These are phyloP conservation scores for Gambelia wislizenii DNA, from an alignment of 2,797 vertebrate genomes.

Conservation along the genomic window DNA sequence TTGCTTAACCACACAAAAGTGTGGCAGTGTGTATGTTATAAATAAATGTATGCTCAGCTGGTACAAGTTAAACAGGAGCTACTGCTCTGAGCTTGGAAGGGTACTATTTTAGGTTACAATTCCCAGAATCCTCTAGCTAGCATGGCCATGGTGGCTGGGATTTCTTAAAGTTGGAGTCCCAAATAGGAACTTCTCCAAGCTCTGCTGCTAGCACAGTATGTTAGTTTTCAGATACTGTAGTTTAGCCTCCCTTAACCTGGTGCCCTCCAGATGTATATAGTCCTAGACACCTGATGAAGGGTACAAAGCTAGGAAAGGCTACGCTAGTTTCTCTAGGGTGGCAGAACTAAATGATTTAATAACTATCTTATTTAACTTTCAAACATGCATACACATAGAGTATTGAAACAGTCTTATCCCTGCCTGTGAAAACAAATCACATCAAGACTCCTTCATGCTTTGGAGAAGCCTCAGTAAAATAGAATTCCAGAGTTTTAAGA, in stretches of 20 bases:
- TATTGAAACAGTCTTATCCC: background rate
- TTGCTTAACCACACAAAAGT: background rate
- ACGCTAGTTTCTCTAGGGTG: background rate
- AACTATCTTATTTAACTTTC: background rate
- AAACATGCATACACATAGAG: background rate
- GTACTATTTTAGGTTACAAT: too few species aligned
- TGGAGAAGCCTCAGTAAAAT: background rate
- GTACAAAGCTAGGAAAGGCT: background rate
- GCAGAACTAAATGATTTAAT: background rate
- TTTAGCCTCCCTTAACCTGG: background rate
- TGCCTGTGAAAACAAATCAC: background rate
- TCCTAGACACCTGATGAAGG: background rate
- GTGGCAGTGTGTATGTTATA: background rate
- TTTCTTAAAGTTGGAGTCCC: too few species aligned
- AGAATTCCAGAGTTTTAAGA: background rate
- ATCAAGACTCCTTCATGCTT: background rate
- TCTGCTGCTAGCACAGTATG: too few species aligned
- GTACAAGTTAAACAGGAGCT: background rate
- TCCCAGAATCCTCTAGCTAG: too few species aligned
- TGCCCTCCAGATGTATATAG: background rate
- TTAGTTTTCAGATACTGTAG: background rate
- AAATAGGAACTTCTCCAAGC: too few species aligned
- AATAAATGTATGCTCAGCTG: background rate
- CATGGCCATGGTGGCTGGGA: too few species aligned
- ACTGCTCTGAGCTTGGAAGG: too few species aligned